These are phyloP conservation scores for Lordiphosa fenestrarum DNA, from an alignment of 2,888 invertebrate genomes.

Conservation along the genomic window DNA sequence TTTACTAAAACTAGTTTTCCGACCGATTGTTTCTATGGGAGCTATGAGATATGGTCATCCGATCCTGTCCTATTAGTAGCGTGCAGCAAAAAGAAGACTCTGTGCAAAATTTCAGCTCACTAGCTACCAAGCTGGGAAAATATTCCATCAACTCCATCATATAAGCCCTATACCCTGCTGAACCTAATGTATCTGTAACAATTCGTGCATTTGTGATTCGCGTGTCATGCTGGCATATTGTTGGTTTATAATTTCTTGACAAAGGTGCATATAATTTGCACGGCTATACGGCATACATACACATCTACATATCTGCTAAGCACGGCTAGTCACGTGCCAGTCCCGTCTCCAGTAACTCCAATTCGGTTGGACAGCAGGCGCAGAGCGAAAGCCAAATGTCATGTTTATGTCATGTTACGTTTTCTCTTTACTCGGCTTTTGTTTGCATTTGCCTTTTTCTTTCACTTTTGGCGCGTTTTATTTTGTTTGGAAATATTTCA, in stretches of 20 bases:
- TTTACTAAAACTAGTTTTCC: too few relatives aligned
- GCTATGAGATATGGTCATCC: too few relatives aligned
- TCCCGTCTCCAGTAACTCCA: conserved; percentile 1
- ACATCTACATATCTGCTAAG: conserved; percentile 35
- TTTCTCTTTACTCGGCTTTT: conserved; percentile 42
- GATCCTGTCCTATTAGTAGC: too few relatives aligned
- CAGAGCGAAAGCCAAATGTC: conserved; percentile 71
- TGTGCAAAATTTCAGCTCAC: too few relatives aligned
- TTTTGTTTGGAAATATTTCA: conserved; percentile 67
- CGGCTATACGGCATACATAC: conserved; percentile 27
- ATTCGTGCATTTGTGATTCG: conserved; percentile 67
- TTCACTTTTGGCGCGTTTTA: conserved; percentile 27
- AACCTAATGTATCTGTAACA: neutral
- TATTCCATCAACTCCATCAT: too few relatives aligned
- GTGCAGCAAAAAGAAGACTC: too few relatives aligned
- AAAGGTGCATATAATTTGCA: conserved; percentile 71
- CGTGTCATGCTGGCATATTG: conserved; percentile 58
- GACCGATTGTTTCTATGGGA: too few relatives aligned
- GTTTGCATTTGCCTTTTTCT: conserved; percentile 42
- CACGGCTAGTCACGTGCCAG: conserved; percentile 58
- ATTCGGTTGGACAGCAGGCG: conserved; percentile 14
- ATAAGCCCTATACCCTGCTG: too few relatives aligned
- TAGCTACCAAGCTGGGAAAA: too few relatives aligned
- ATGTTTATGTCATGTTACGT: conserved; percentile 73
- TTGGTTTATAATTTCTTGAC: conserved; percentile 68